Evolutionary conservation across 2,113 vertebrate species (phyloP).

Genomic region (Ibidorhyncha struthersii): DNA sequence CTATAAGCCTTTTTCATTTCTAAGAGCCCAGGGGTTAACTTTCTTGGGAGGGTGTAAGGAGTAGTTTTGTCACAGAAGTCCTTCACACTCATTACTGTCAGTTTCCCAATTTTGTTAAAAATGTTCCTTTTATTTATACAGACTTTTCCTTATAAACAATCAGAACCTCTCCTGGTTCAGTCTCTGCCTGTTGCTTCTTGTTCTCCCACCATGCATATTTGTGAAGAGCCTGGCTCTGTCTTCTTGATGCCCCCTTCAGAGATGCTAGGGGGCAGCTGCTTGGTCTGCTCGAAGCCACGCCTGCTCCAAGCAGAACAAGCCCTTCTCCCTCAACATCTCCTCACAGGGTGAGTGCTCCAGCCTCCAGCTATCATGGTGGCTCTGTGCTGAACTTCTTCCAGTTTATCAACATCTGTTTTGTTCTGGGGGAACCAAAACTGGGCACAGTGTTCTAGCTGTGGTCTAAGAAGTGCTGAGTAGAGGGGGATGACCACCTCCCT

Average conservation of each 20-base stretch:
- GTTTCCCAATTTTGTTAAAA: not conserved
- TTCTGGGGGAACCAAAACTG: not conserved
- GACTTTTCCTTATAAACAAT: not conserved
- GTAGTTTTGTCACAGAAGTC: not conserved
- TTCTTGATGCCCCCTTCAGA: not conserved
- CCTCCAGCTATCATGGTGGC: not conserved
- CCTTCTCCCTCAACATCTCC: not conserved
- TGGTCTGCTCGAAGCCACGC: not conserved
- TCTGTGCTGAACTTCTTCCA: not conserved
- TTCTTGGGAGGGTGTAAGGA: not conserved
- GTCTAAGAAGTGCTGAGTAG: not conserved
- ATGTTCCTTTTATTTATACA: not conserved
- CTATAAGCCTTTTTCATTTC: not conserved
- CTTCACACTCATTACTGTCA: not conserved
- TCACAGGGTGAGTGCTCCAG: not conserved
- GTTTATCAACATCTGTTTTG: not conserved
- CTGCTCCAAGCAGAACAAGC: not conserved
- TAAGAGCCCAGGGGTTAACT: not conserved
- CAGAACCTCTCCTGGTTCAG: not conserved
- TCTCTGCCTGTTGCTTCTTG: fast-evolving
- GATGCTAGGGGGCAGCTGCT: not conserved
- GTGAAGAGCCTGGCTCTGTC: not conserved
- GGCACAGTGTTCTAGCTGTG: not conserved
- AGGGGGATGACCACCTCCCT: not conserved
- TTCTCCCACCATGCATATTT: not conserved